Evolutionary conservation across 2,797 vertebrate genomes (phyloP).

Genomic region (Myotis pilosus): DNA sequence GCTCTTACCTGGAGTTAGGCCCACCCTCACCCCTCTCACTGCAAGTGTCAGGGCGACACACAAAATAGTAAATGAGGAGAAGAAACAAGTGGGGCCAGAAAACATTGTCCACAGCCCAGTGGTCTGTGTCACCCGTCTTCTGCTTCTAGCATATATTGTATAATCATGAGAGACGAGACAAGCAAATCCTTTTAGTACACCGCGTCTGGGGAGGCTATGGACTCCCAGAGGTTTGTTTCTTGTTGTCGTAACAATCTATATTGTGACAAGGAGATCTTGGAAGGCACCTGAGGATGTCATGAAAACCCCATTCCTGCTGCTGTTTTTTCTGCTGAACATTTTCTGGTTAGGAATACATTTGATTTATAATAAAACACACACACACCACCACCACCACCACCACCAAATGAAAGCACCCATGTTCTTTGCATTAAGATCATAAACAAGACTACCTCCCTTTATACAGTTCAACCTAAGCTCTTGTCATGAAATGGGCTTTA

Average conservation of each 20-base stretch:
- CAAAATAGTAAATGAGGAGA: constrained; percentile 55
- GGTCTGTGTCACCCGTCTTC: constrained; percentile 67
- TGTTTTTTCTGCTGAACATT: constrained; percentile 54
- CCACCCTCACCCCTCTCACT: constrained; percentile 8
- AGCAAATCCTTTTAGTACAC: constrained; percentile 71
- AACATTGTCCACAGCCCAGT: constrained; percentile 63
- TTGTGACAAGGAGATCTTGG: constrained; percentile 67
- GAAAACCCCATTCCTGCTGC: constrained; percentile 62
- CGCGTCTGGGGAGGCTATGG: constrained; percentile 64
- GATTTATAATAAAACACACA: neutral
- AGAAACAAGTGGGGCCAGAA: constrained; percentile 67
- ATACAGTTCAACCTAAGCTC: neutral
- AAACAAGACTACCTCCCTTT: neutral
- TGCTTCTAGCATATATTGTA: constrained; percentile 69
- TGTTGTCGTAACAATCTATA: constrained; percentile 68
- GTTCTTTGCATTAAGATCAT: constrained; percentile 25
- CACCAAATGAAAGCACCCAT: neutral
- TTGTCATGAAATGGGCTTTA: neutral
- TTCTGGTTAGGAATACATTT: neutral
- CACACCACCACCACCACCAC: neutral
- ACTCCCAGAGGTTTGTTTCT: constrained; percentile 71
- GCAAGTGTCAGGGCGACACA: constrained; percentile 48
- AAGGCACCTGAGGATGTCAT: constrained; percentile 70
- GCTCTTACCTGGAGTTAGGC: neutral
- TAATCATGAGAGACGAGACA: constrained; percentile 77